These are phyloP conservation scores for Saccostrea echinata DNA, from an alignment of 1,140 invertebrate species.

Conservation along the genomic window DNA sequence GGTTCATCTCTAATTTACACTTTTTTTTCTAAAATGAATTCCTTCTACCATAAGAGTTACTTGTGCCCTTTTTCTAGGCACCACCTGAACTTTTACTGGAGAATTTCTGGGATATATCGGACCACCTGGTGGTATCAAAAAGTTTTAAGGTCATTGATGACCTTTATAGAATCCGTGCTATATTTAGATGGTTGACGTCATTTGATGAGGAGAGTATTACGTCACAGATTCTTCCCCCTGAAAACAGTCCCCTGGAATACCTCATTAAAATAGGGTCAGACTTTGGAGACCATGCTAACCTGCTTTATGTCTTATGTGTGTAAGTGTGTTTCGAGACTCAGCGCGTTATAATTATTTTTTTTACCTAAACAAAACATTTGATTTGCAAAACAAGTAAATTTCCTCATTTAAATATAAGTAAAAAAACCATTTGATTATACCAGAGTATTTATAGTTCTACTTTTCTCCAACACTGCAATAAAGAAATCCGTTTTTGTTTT, in stretches of 20 bases:
- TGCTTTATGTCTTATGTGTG: conserved; percentile 50
- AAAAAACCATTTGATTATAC: too few relatives aligned
- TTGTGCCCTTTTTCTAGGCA: not conserved
- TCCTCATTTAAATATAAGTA: too few relatives aligned
- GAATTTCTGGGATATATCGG: conserved; percentile 48
- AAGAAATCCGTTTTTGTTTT: not conserved
- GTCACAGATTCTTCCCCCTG: conserved; percentile 46
- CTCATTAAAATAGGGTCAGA: conserved; percentile 47
- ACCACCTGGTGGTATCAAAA: conserved; percentile 44
- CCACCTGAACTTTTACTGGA: conserved; percentile 45
- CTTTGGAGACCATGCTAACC: conserved; percentile 49
- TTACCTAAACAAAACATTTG: too few relatives aligned
- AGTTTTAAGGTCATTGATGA: conserved; percentile 51
- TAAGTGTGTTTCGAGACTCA: conserved; percentile 18
- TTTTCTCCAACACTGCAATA: too few relatives aligned
- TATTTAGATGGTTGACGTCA: conserved; percentile 50
- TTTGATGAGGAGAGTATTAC: conserved; percentile 44
- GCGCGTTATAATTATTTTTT: too few relatives aligned
- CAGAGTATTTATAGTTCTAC: too few relatives aligned
- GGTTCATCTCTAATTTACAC: not conserved
- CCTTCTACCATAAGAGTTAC: not conserved
- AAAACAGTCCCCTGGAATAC: conserved; percentile 47
- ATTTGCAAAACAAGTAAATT: too few relatives aligned
- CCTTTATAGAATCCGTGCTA: conserved; percentile 40
- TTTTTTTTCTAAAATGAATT: not conserved